Evolutionary conservation across 2,888 invertebrate genomes (phyloP).

Genomic region (Synergus gifuensis): DNA sequence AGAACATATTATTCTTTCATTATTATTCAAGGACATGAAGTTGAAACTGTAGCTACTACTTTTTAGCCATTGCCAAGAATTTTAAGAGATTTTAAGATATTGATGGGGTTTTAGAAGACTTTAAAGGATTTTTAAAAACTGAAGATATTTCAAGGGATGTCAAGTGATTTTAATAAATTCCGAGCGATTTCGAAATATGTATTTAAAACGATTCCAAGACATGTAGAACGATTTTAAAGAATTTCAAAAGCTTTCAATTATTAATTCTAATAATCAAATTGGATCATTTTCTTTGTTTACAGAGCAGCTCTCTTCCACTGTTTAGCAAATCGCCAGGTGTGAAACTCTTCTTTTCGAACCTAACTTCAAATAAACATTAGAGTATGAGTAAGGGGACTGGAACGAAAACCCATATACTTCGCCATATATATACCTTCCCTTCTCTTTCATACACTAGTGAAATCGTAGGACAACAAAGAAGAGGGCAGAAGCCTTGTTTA

Average conservation of each 20-base stretch:
- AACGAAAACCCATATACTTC: background rate
- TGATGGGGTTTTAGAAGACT: no score
- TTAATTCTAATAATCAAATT: background rate
- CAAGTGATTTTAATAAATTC: no score
- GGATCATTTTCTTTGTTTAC: background rate
- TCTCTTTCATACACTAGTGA: background rate
- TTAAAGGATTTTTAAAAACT: no score
- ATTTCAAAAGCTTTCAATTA: no score
- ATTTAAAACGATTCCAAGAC: no score
- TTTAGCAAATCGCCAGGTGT: background rate
- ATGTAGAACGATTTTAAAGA: no score
- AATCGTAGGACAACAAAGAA: background rate
- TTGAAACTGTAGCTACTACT: background rate
- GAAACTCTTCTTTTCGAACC: background rate
- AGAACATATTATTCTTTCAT: background rate
- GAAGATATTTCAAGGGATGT: no score
- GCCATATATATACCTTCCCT: background rate
- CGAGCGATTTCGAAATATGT: no score
- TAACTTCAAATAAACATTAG: background rate
- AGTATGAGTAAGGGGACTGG: background rate
- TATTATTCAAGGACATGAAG: background rate
- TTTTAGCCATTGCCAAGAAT: no score
- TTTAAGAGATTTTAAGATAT: no score
- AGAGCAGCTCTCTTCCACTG: background rate
- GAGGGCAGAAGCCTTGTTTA: background rate